These are phyloP conservation scores for Brachyopa scutellaris DNA, from an alignment of 2,888 invertebrate species.

Conservation along the genomic window DNA sequence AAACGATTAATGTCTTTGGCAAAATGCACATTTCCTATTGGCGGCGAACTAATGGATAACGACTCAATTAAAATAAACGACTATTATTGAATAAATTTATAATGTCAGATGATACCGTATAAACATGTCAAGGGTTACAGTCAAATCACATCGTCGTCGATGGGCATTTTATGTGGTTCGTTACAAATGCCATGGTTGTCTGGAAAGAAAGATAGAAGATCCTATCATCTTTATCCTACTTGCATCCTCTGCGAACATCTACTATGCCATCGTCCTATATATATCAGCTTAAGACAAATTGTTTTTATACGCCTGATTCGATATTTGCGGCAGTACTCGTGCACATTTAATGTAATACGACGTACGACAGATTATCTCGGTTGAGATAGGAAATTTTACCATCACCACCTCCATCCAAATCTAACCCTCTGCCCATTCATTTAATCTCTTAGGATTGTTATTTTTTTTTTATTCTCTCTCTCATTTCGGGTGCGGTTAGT, in stretches of 20 bases:
- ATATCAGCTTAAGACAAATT: conserved; percentile 22
- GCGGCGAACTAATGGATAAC: too few species aligned
- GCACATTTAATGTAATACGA: conserved; percentile 8
- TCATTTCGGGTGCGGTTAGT: not conserved
- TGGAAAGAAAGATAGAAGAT: not conserved
- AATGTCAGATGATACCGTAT: not conserved
- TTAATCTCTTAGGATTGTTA: conserved; percentile 14
- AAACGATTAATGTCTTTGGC: too few species aligned
- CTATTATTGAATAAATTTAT: conserved; percentile 33
- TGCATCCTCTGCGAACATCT: not conserved
- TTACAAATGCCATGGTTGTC: conserved; percentile 24
- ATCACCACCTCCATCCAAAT: too few species aligned
- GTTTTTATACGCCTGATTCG: conserved; percentile 42
- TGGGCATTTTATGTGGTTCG: conserved; percentile 39
- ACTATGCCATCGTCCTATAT: not conserved
- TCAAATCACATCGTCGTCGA: conserved; percentile 18
- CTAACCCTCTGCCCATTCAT: not conserved
- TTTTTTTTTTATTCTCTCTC: conserved; percentile 1
- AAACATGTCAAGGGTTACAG: conserved; percentile 45
- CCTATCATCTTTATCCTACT: not conserved
- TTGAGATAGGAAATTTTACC: not conserved
- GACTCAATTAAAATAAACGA: not conserved
- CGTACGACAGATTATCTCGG: conserved; percentile 13
- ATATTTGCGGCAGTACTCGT: conserved; percentile 29
- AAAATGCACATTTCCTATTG: too few species aligned